phyloP scores from a whole-genome alignment of 2,888 invertebrate species.

The Lumbricus terrestris region DNA sequence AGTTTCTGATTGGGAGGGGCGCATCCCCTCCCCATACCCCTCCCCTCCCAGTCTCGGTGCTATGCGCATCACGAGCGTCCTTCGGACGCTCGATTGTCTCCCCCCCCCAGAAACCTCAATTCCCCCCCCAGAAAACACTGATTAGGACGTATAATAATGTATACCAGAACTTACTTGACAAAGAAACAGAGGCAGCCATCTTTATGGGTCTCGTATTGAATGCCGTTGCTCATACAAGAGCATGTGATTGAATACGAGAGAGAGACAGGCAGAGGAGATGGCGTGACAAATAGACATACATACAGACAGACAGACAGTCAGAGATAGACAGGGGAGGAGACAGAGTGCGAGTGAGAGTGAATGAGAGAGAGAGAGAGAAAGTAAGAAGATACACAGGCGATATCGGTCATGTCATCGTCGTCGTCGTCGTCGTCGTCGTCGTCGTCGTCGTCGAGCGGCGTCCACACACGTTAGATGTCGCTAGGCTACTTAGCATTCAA shows the following conservation, averaged over 20 bases:
- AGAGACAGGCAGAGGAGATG: not conserved
- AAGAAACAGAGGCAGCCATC: not conserved
- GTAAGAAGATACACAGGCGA: not conserved
- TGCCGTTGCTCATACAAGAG: not conserved
- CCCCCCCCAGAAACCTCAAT: too few relatives aligned
- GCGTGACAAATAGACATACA: not conserved
- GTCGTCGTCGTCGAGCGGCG: not conserved
- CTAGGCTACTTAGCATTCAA: slow-evolving; percentile 15
- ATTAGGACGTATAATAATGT: not conserved
- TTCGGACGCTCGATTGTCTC: too few relatives aligned
- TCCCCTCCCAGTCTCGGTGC: too few relatives aligned
- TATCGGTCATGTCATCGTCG: not conserved
- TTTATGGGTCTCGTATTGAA: not conserved
- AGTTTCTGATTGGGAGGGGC: too few relatives aligned
- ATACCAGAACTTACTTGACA: not conserved
- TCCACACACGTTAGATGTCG: slow-evolving; percentile 13
- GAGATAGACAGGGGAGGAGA: slow-evolving; percentile 16
- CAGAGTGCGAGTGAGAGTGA: not conserved
- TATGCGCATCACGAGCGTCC: too few relatives aligned
- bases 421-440: not conserved
- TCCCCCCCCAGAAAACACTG: too few relatives aligned
- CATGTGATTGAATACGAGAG: not conserved
- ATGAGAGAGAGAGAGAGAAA: slow-evolving; percentile 21
- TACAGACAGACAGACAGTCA: not conserved
- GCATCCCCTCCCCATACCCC: too few relatives aligned